A percentile compares a stretch with the other conserved stretches of the same genome.
Evolutionary conservation across 2,888 invertebrate genomes (phyloP).

Genomic region (Anorthoa munda): DNA sequence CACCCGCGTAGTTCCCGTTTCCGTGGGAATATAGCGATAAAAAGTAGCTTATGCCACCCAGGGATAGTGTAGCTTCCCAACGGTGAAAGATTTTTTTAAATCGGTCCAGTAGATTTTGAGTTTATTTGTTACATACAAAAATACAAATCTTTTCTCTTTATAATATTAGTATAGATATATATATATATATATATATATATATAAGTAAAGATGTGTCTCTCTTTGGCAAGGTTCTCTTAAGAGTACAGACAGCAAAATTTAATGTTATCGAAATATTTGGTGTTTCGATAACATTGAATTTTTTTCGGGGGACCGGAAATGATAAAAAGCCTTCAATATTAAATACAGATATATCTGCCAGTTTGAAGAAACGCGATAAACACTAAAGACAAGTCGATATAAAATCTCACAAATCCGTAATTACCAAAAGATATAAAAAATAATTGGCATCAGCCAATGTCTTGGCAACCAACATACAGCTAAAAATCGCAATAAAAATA

Average conservation of each 20-base stretch:
- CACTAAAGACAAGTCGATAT: not conserved
- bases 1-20: no score
- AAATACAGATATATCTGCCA: not conserved
- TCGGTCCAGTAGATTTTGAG: no score
- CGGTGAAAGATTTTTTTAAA: no score
- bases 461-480: conserved; percentile 29
- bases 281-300: no score
- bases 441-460: conserved; percentile 9
- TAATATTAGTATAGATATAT: no score
- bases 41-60: no score
- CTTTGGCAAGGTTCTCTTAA: not conserved
- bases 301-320: conserved; percentile 2
- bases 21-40: no score
- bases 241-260: not conserved
- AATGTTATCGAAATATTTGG: not conserved
- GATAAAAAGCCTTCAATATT: conserved; percentile 6
- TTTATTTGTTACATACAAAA: no score
- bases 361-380: conserved; percentile 24
- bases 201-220: no score
- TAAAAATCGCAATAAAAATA: conserved; percentile 31
- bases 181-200: no score
- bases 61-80: no score
- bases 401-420: conserved; percentile 18
- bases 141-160: no score
- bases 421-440: conserved; percentile 21